These are phyloP conservation scores for Clunio marinus DNA, from an alignment of 2,888 invertebrate genomes.

Conservation along the genomic window DNA sequence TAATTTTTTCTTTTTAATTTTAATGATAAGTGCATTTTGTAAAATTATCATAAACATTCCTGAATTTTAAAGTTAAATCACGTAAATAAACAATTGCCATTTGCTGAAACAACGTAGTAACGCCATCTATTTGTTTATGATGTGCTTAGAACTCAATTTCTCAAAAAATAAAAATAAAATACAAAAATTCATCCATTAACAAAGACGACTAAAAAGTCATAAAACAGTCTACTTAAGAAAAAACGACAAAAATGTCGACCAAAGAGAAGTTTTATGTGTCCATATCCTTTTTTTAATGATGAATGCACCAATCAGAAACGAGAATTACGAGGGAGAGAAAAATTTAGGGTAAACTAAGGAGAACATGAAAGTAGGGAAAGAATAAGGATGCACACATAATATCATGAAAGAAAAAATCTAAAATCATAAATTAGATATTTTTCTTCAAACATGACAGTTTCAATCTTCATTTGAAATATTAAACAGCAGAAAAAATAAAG, in stretches of 20 bases:
- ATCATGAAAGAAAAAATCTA: background rate
- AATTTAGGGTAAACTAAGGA: background rate
- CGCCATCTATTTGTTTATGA: background rate
- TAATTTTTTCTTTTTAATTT: no score
- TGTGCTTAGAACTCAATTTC: background rate
- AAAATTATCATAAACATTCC: no score
- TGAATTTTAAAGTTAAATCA: no score
- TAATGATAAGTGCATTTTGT: no score
- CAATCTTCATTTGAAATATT: no score
- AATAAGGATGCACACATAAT: background rate
- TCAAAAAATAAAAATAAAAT: background rate
- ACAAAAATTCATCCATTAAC: conserved; percentile 36
- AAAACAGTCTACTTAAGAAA: conserved; percentile 16
- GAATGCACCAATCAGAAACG: conserved; percentile 32
- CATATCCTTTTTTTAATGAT: conserved; percentile 36
- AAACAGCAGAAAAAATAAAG: no score
- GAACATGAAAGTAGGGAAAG: background rate
- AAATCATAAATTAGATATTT: conserved; percentile 8
- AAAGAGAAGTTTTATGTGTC: conserved; percentile 13
- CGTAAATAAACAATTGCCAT: no score
- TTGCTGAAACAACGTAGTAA: no score
- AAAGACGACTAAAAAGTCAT: conserved; percentile 38
- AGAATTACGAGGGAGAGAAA: conserved; percentile 33
- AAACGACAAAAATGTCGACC: conserved; percentile 1
- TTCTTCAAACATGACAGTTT: no score